Base-by-base conservation (phyloP, 2,797 vertebrate genomes). In the Caiman crocodilus region DNA sequence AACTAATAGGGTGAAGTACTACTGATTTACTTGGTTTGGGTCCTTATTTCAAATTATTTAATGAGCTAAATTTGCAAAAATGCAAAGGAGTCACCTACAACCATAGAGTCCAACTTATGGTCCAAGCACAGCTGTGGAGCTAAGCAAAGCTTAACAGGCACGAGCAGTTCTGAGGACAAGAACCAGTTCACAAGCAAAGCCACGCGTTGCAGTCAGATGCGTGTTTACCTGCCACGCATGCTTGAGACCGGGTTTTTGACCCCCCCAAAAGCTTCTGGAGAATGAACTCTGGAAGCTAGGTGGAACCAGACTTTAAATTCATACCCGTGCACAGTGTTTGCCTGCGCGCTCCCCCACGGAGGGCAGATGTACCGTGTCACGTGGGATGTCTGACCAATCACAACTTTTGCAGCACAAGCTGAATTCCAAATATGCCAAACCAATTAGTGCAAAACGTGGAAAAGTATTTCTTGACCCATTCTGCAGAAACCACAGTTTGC, bases 381-480 rank as follows among this genome's bases (percentile, higher is more conserved):
- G 82, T 82, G 77, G 88, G 15, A 25, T 85, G 59, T 15, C 76
- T 85, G 82, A 61, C 50, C 64, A 35, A 64, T 88, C 23, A 56
- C 61, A 85, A 21, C 59, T 71, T 50, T 75, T 69, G 42, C 57
- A 81, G 76, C 71, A 83, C 26, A 86, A 26, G n/a, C 84, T 75
- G 50, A 88, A 83, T 88, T 85, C 79, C 71, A 75, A 78, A 75
- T 90, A 85, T 74, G 88, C 77, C 50, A 59, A 78, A 93, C 42
- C 63, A 50, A 10, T 84, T 63, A 82, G 23, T 57, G 6, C 73
- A 90, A 89, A 91, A 87, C 26, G 80, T 28, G 32, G 75, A 87
- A 89, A 87, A 92, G 18, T 18, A 32, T 30, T 82, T 50, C 42
- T 11, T 87, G 76, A 67, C 18, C 50, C 84, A 56, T 57, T 71